Evolutionary conservation across 2,888 invertebrate species (phyloP), one percentile per base, ranked within the genome.

Genomic region (Ormyrus pomaceus): DNA sequence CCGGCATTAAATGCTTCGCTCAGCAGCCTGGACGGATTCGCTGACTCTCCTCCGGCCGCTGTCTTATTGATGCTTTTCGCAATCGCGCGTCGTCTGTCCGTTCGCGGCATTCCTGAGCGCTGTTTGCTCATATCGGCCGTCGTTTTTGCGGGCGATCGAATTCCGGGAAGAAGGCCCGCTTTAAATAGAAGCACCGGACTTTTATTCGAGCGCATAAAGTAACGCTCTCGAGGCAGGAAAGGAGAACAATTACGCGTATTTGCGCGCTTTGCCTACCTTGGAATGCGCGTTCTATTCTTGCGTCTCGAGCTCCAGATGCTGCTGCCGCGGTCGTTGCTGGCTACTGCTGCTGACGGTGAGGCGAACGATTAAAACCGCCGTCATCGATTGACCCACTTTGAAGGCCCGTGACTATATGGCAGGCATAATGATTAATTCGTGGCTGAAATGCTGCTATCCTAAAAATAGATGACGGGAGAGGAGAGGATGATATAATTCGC

Each of bases 321-420:
- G 34, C 34, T 34, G 34, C 34, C 2, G 19, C 19, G 19, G 1
- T 19, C 19, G 4, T 4, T 34, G 34, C 34, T 34, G 34, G 34
- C 34, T 34, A 34, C 34, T 34, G 34, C 34, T 34, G 34, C 76
- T 61, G 73, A 53, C 58, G 62, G 51, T 61, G 53, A 53, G 61
- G 61, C 65, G 81, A 77, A 74, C 73, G 81, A 81, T 82, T 83
- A 73, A 80, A 82, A 71, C 65, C 46, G 11, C 48, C 79, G 73
- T 79, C 78, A 72, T 71, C 74, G 78, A 82, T 82, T 82, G 84
- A 85, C 85, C 85, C 82, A 85, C 83, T 80, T 34, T 84, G 79
- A 65, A 74, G 34, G 69, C 78, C 34, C 66, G 73, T 58, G 82
- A 80, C 82, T 73, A 61, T 34, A 34, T 45, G 8, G 5, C n/a